These are phyloP conservation scores for Saccopteryx leptura DNA, from an alignment of 2,113 vertebrate species.

Conservation along the genomic window DNA sequence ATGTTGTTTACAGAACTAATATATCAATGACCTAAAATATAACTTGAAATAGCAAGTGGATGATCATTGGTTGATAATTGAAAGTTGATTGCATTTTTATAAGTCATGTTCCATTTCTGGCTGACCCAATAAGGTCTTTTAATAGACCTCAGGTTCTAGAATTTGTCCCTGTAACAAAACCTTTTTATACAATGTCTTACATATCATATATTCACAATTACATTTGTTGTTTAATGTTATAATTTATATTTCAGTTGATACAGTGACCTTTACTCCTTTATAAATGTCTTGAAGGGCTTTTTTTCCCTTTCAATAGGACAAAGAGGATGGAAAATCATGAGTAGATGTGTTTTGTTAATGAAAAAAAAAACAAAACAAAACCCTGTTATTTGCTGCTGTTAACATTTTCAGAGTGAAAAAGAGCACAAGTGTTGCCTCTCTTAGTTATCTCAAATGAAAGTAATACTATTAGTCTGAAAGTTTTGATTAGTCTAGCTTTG, in stretches of 20 bases:
- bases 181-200: not conserved
- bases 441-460: conserved; percentile 43
- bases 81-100: conserved; percentile 62
- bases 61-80: conserved; percentile 27
- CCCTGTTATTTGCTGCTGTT: conserved; percentile 16
- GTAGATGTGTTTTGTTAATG: conserved; percentile 19
- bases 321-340: conserved; percentile 28
- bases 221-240: conserved; percentile 14
- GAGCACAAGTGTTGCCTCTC: conserved; percentile 20
- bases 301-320: not conserved
- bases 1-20: conserved; percentile 43
- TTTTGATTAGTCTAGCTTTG: conserved; percentile 34
- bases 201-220: conserved; percentile 5
- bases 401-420: conserved; percentile 31
- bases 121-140: not conserved
- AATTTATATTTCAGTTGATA: conserved; percentile 1
- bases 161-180: not conserved
- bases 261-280: conserved; percentile 7
- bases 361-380: not conserved
- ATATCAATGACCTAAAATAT: not conserved
- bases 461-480: conserved; percentile 2
- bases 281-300: not conserved
- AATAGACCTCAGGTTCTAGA: conserved; percentile 8
- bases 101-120: conserved; percentile 38
- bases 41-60: not conserved